A percentile compares a stretch with the other conserved stretches of the same genome.
These are phyloP conservation scores for Nematolebias whitei DNA, from an alignment of 2,113 vertebrate genomes.

Conservation along the genomic window DNA sequence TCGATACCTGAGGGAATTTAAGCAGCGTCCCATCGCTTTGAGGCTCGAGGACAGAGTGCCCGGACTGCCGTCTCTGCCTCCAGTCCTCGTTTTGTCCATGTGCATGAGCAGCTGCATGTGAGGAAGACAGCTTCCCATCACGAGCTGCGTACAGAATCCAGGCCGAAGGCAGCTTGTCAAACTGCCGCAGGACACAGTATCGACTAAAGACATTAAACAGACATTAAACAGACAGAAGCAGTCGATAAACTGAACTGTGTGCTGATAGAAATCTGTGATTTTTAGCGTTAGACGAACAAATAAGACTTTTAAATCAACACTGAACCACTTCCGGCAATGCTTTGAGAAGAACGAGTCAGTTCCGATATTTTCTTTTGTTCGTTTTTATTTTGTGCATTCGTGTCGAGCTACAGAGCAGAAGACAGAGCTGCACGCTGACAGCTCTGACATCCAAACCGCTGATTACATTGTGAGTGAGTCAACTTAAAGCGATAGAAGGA, in stretches of 20 bases:
- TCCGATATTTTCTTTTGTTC: neutral
- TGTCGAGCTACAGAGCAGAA: conserved; percentile 2
- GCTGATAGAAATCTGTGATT: no score
- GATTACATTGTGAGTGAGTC: conserved; percentile 10
- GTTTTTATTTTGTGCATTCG: neutral
- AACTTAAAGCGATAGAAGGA: conserved; percentile 14
- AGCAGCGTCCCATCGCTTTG: conserved; percentile 77
- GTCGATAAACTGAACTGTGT: no score
- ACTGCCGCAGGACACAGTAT: conserved; percentile 81
- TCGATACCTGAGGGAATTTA: conserved; percentile 84
- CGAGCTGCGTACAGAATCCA: conserved; percentile 76
- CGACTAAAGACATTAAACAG: no score
- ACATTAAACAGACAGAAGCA: conserved; percentile 26
- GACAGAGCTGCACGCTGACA: conserved; percentile 25
- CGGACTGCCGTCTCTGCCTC: conserved; percentile 60
- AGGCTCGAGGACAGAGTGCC: conserved; percentile 31
- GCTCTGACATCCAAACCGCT: conserved; percentile 5
- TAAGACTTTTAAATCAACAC: neutral
- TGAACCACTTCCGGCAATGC: neutral
- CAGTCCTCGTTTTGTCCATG: conserved; percentile 44
- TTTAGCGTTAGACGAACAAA: no score
- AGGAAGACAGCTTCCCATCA: conserved; percentile 60
- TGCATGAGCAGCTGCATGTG: conserved; percentile 17
- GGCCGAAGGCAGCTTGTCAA: conserved; percentile 77
- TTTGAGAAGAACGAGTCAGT: neutral